These are phyloP conservation scores for Heptranchias perlo DNA, from an alignment of 2,113 vertebrate species.

Conservation along the genomic window DNA sequence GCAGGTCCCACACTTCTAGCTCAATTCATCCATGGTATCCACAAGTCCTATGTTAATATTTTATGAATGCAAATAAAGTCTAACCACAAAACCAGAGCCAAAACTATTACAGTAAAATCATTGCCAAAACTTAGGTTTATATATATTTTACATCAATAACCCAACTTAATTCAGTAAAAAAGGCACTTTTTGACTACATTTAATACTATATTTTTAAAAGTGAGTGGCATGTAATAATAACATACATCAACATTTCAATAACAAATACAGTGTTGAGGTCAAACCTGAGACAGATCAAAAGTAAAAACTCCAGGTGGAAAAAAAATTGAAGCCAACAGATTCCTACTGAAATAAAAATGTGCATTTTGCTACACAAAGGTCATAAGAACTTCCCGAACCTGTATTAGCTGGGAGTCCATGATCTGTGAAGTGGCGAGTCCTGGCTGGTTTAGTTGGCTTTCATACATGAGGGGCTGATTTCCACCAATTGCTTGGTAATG, in stretches of 20 bases:
- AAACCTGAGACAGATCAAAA: not conserved
- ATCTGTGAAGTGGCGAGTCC: slow-evolving; percentile 90
- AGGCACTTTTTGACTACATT: not conserved
- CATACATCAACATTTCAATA: no score
- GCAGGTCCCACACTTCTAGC: not conserved
- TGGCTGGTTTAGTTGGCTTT: slow-evolving; percentile 80
- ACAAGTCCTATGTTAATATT: not conserved
- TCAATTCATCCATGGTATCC: not conserved
- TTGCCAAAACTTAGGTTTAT: not conserved
- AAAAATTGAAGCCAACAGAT: no score
- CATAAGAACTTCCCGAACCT: slow-evolving; percentile 59
- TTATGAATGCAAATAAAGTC: not conserved
- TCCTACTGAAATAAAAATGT: not conserved
- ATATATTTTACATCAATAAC: not conserved
- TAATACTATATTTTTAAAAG: not conserved
- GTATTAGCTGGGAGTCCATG: slow-evolving; percentile 94
- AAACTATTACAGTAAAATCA: not conserved
- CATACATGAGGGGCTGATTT: slow-evolving; percentile 87
- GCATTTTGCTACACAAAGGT: not conserved
- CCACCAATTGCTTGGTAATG: slow-evolving; percentile 93
- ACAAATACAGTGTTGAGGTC: not conserved
- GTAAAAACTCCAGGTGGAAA: not conserved
- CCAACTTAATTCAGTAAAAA: not conserved
- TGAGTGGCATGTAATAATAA: not conserved
- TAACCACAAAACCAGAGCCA: not conserved